A percentile compares a stretch with the other conserved stretches of the same genome.
Conservation (phyloP, 2,888 invertebrate species). For the Teleogryllus oceanicus region DNA sequence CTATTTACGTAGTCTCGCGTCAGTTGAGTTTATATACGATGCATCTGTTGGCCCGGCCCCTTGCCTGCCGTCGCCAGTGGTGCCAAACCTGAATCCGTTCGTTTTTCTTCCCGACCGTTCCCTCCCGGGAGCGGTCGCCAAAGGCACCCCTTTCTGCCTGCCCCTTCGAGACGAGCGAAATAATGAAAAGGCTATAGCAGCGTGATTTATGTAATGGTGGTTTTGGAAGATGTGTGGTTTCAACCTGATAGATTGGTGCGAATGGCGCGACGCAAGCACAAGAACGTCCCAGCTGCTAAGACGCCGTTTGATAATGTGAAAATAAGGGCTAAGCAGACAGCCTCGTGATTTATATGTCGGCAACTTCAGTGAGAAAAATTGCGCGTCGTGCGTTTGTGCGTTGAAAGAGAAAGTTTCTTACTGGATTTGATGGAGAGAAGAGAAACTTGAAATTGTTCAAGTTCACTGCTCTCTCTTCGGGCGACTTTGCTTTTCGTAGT, state of each 20-base stretch:
- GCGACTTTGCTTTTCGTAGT: background rate
- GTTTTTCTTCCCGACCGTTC: too few relatives aligned
- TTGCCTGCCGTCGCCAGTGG: too few relatives aligned
- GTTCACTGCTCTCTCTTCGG: background rate
- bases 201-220: too few relatives aligned
- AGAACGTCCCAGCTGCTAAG: background rate
- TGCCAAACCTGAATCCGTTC: too few relatives aligned
- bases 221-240: too few relatives aligned
- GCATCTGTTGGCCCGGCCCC: background rate
- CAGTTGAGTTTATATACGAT: background rate
- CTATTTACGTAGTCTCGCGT: background rate
- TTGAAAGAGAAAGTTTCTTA: background rate
- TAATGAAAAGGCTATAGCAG: too few relatives aligned
- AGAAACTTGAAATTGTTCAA: slow-evolving; percentile 18
- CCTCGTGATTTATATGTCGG: background rate
- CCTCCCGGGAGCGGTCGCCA: too few relatives aligned
- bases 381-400: background rate
- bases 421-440: slow-evolving; percentile 6
- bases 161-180: too few relatives aligned
- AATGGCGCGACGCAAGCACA: background rate
- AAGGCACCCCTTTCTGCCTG: too few relatives aligned
- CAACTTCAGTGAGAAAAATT: slow-evolving; percentile 2
- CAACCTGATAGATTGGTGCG: too few relatives aligned
- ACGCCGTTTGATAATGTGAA: background rate
- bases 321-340: background rate